Conservation (phyloP, 2,797 vertebrate species). For the Emydoidea blandingii region DNA sequence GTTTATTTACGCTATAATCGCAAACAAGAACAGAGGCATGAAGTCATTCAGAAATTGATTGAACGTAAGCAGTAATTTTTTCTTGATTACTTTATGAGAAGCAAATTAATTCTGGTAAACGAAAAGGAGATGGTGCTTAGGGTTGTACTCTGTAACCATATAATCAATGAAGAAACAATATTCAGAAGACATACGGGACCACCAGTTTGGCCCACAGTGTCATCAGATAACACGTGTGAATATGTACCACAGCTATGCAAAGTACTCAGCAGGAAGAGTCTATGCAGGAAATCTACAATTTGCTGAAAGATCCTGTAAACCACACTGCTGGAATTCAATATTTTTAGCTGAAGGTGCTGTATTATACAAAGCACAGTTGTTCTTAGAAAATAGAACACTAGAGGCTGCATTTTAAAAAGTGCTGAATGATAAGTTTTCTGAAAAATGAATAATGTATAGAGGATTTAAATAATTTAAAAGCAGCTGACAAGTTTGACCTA, state of each 20-base stretch:
- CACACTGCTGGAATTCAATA: not conserved
- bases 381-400: not conserved
- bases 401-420: not conserved
- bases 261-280: not conserved
- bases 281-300: not conserved
- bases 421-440: not conserved
- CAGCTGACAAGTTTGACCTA: not conserved
- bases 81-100: not conserved
- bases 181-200: not conserved
- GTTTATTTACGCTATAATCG: conserved; percentile 94
- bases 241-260: rapidly evolving
- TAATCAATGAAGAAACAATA: not conserved
- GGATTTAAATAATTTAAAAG: not conserved
- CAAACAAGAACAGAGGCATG: conserved; percentile 94
- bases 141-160: conserved; percentile 12
- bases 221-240: not conserved
- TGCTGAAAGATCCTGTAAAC: not conserved
- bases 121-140: not conserved
- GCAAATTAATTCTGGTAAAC: conserved; percentile 7
- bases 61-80: conserved; percentile 85
- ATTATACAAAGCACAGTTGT: not conserved
- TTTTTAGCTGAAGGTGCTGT: not conserved
- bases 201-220: not conserved
- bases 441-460: conserved; percentile 7
- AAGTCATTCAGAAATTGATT: conserved; percentile 92